These are phyloP conservation scores for Clepsis dumicolana DNA, from an alignment of 2,888 invertebrate genomes.

Conservation along the genomic window DNA sequence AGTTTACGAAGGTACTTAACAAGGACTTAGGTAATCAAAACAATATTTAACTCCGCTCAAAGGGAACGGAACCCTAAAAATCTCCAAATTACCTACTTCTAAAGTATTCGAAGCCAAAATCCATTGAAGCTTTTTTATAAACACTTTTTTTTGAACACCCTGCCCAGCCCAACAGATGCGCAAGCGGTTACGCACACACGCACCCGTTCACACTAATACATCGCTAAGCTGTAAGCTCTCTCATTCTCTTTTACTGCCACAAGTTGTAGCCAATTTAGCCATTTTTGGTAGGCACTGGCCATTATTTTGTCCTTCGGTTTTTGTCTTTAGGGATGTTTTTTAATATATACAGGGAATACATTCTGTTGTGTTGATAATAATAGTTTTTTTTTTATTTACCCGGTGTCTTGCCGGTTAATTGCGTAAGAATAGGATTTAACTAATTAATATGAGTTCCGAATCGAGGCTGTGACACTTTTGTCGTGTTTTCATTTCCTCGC, in stretches of 20 bases:
- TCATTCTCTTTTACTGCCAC: constrained; percentile 10
- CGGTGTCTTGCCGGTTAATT: no score
- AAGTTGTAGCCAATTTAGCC: constrained; percentile 15
- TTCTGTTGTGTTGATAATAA: no score
- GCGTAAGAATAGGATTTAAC: no score
- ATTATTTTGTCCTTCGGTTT: no score
- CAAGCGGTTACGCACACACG: constrained; percentile 32
- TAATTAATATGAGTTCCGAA: no score
- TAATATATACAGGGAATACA: no score
- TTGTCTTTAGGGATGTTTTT: no score
- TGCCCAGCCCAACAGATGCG: constrained; percentile 38
- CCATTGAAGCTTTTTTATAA: constrained; percentile 39
- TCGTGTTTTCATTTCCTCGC: no score
- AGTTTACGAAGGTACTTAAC: neutral
- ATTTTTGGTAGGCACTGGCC: no score
- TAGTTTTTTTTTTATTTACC: no score
- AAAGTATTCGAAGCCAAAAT: constrained; percentile 8
- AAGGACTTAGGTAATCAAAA: neutral
- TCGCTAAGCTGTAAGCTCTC: neutral
- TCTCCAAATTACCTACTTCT: neutral
- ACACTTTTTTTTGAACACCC: constrained; percentile 36
- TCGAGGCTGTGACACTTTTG: no score
- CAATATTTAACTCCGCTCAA: neutral
- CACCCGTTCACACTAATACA: constrained; percentile 15
- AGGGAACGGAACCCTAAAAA: constrained; percentile 9